Base-by-base conservation (phyloP, 2,888 invertebrate genomes). In the Drosophila greeni region DNA sequence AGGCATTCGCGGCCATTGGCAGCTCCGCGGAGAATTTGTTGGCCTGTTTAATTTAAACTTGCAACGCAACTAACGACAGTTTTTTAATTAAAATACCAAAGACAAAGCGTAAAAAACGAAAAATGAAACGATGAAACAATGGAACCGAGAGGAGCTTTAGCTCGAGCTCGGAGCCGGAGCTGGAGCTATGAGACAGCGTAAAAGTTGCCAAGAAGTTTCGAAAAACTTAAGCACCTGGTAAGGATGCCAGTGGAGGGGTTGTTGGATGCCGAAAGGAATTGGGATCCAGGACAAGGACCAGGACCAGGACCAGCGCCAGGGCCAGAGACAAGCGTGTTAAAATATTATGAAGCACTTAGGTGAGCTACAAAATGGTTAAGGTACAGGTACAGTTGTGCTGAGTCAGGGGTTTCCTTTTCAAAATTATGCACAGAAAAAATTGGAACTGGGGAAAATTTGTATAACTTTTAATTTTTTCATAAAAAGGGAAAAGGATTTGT, bases 41-140 rank as follows among this genome's bases (percentile, higher is more conserved):
- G 37, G 42, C 64, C 59, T 66, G 71, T 76, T 85, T 83, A 82
- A 85, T 85, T 85, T 85, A 85, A 82, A 85, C 84, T 82, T 82
- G 62, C 59, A 69, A 71, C 73, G 66, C 71, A 84, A 85, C 82
- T 82, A 83, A 75, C 83, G 85, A 82, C 84, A 81, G 85, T 84
- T 85, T 81, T 84, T 82, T 82, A 82, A 82, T 82, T 82, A 82
- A 81, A 85, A 81, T 81, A 81, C 81, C 82, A 78, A 81, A 82
- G 80, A 79, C 83, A 79, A 82, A 82, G 77, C 67, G 57, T n/a
- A 60, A 48, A 62, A 65, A 58, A 71, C 55, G 60, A 65, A 69
- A 64, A 70, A 61, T 47, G 42, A 20, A 40, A 23, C 20, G 68
- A 23, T 16, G 68, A 36, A 57, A 67, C 68, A 67, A 67, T 64